These are phyloP conservation scores for Tachysurus fulvidraco DNA, from an alignment of 2,113 vertebrate species.

Conservation along the genomic window DNA sequence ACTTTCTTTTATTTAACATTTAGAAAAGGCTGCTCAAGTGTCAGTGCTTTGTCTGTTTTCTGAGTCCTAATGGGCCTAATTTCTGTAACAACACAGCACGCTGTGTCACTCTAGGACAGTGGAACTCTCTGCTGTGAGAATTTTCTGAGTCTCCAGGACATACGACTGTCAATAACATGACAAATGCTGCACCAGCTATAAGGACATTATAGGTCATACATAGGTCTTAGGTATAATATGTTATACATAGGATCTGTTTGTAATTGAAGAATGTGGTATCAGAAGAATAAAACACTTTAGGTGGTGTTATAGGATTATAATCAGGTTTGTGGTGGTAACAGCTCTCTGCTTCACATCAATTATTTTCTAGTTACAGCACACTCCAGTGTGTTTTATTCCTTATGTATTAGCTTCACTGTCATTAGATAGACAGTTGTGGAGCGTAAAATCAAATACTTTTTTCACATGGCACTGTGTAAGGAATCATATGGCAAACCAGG, in stretches of 20 bases:
- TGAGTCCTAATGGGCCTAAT: slow-evolving; percentile 61
- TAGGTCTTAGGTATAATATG: background rate
- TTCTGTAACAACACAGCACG: slow-evolving; percentile 57
- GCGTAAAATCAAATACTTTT: background rate
- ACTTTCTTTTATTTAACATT: background rate
- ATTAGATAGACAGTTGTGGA: background rate
- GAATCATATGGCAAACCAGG: background rate
- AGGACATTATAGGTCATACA: background rate
- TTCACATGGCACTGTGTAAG: background rate
- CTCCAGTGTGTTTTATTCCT: background rate
- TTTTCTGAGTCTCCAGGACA: background rate
- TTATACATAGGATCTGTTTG: background rate
- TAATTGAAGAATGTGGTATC: background rate
- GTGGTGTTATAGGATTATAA: background rate
- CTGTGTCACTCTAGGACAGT: slow-evolving; percentile 46
- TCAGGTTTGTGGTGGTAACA: background rate
- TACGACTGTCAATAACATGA: background rate
- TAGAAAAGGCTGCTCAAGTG: background rate
- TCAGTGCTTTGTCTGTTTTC: background rate
- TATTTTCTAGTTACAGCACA: background rate
- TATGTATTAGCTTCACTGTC: background rate
- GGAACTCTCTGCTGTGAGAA: slow-evolving; percentile 34
- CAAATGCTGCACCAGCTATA: background rate
- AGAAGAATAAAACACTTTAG: background rate
- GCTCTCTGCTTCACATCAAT: background rate